Base-by-base conservation (phyloP, 2,888 invertebrate genomes). In the Villa cingulata region DNA sequence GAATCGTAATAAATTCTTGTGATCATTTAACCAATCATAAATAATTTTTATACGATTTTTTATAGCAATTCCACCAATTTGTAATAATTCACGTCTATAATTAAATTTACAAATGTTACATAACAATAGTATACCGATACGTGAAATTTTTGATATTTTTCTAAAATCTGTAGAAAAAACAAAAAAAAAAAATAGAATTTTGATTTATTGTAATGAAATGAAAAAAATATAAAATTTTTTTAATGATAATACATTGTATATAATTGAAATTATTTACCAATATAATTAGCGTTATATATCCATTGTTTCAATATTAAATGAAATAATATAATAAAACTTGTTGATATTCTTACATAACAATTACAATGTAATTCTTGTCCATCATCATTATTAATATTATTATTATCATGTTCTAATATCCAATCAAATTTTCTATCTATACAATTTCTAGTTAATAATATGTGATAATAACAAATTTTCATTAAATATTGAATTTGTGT, bases 271-370 rank as follows among this genome's bases (percentile, higher is more conserved):
- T 36, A n/a, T 37, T 47, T 50, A 49, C 51, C 53, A 37, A 53
- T 48, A 40, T 38, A 37, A 44, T 50, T 51, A 2, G 53, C 50
- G 50, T 48, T 37, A n/a, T 20, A 4, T 27, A 49, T 44, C 52
- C 51, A 53, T 46, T 49, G 48, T 27, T 51, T 50, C 10, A 53
- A 40, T 27, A 48, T 41, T n/a, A 49, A 46, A 48, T 53, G 48
- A 34, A 53, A 38, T 23, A 53, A 43, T 27, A 49, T 44, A 15
- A 52, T 40, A 42, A 48, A 47, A 43, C 50, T 52, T 15, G 47
- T 51, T 20, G 45, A 43, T n/a, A 45, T 29, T 43, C 46, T 48
- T 27, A 38, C 46, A 43, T 52, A 53, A 41, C 53, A 53, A 45
- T 53, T 48, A 44, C 53, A 53, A 12, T 12, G 4, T 32, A 12